A percentile compares a stretch with the other conserved stretches of the same genome.
Conservation (phyloP, 2,113 vertebrate genomes). For the Nyctibius bracteatus region DNA sequence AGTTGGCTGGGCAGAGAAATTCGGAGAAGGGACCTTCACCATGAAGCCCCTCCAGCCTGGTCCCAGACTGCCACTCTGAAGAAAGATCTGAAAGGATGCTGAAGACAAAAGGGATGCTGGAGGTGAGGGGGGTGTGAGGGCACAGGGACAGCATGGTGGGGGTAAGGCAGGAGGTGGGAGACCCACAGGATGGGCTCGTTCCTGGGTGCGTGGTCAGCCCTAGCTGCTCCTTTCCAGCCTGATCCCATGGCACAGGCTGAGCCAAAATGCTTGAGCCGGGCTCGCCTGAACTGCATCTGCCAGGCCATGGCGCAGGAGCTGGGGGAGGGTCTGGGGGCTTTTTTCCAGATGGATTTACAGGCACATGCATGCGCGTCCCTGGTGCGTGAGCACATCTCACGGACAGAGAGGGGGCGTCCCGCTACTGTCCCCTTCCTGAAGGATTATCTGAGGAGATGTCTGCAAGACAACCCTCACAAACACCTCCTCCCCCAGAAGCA, state of each 20-base stretch:
- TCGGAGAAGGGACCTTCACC: neutral
- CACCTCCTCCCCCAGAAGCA: neutral
- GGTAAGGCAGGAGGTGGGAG: neutral
- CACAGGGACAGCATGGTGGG: neutral
- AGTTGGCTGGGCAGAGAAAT: neutral
- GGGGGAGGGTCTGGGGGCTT: too few relatives aligned
- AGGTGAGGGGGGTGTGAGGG: too few relatives aligned
- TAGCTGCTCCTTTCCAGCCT: neutral
- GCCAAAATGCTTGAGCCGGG: fast-evolving
- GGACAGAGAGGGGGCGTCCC: neutral
- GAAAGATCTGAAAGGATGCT: neutral
- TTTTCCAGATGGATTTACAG: neutral
- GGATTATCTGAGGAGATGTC: neutral
- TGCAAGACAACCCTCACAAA: neutral
- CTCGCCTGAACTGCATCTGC: fast-evolving
- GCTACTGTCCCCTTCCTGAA: fast-evolving
- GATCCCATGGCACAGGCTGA: neutral
- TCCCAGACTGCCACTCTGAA: neutral
- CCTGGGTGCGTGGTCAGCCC: fast-evolving
- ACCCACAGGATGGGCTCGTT: fast-evolving
- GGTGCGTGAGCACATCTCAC: neutral
- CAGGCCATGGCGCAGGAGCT: fast-evolving
- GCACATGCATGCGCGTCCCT: neutral
- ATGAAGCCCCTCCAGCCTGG: neutral
- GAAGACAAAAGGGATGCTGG: neutral